These are phyloP conservation scores for Lepilemur ruficaudatus DNA, from an alignment of 2,797 vertebrate genomes.

Conservation along the genomic window DNA sequence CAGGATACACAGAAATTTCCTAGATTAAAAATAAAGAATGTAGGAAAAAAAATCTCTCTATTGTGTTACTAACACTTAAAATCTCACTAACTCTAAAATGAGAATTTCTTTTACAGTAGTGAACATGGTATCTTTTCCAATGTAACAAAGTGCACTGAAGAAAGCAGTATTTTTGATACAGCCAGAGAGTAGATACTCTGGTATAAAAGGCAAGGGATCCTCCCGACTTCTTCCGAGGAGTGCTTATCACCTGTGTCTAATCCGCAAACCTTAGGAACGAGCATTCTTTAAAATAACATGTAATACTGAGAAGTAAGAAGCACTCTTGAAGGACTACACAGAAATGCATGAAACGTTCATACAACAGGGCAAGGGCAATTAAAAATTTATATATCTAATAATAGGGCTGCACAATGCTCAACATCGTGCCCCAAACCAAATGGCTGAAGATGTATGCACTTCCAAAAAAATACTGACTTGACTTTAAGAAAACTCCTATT, in stretches of 20 bases:
- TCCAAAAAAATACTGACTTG: neutral
- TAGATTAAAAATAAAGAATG: neutral
- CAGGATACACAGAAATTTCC: neutral
- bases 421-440: neutral
- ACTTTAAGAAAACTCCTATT: neutral
- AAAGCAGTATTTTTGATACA: neutral
- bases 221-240: neutral
- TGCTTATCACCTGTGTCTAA: accelerated
- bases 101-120: neutral
- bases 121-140: neutral
- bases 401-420: neutral
- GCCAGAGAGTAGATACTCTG: neutral
- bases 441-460: neutral
- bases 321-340: neutral
- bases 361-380: neutral
- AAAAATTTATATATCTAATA: neutral
- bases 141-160: neutral
- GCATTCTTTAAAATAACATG: neutral
- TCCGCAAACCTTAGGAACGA: neutral
- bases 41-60: neutral
- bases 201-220: neutral
- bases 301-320: neutral
- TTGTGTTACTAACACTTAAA: neutral
- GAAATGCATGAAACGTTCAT: neutral
- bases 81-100: neutral